Base-by-base conservation (phyloP, 2,797 vertebrate species). In the Siniperca undulata region DNA sequence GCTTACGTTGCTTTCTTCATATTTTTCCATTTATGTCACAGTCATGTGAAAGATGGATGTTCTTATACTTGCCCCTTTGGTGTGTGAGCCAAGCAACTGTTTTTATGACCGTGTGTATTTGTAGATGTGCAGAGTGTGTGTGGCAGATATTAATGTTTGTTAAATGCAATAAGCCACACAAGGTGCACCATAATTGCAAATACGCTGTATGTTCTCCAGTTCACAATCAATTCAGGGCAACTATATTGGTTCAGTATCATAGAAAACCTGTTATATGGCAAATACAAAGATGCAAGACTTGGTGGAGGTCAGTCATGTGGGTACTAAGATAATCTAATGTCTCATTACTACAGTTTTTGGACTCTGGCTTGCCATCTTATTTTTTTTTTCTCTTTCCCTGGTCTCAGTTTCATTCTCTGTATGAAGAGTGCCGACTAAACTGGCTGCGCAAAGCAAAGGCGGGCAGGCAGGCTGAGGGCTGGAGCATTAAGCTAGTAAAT, bases 401-500 rank as follows among this genome's bases (percentile, higher is more conserved):
- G 50, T 85, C 85, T 91, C 53, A 22, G 59, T 91, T 92, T 91
- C 83, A 78, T 88, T 84, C 77, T 86, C 79, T 73, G 82, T 83
- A 64, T 65, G 78, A 74, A 70, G 80, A 90, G 79, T 52, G 84
- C 83, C 19, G 83, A 78, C 78, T 74, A 73, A 89, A 90, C 85
- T 90, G 89, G 86, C 89, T 85, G 85, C 62, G 62, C 67, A 56
- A 77, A 84, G 89, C 86, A 67, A 83, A 84, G 86, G 87, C 90
- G 48, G 82, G 86, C 82, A 44, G 87, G 88, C 86, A 48, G 85
- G 78, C 87, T 77, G 85, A 88, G 88, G 90, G 86, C 92, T 84
- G 92, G 89, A 91, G 92, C 92, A 92, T 92, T 91, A 93, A 71
- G 92, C 92, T 84, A 91, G 90, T 94, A 95, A 96, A 96, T 96